Base-by-base conservation (phyloP, 2,113 vertebrate species). In the Callaeas wilsoni region DNA sequence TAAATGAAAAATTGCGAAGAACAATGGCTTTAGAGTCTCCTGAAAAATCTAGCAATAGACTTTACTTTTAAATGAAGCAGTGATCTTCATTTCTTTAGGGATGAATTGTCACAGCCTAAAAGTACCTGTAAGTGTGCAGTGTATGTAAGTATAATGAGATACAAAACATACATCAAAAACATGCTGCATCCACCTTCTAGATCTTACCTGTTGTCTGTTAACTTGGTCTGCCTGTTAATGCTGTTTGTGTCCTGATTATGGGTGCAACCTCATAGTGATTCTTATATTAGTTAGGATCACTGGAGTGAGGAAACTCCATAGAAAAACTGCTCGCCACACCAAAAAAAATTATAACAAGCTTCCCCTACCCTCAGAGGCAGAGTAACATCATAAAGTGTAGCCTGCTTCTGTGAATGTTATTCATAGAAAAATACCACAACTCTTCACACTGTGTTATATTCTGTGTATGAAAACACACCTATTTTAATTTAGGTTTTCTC, bases 401-500 rank as follows among this genome's bases (percentile, higher is more conserved):
- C 29, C 42, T 84, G 39, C 32, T 90, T 64, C 79, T 92, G 1
- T 63, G 16, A 42, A 35, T 77, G 23, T 50, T 77, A 60, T 52
- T 90, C 12, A 46, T 2, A 64, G 78, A 42, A 63, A 81, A 84
- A 56, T 65, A 55, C 22, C 57, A 30, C 64, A 84, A 6, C 52
- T 78, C 32, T 88, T 95, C 56, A 80, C 17, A 22, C 35, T 69
- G 6, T 60, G 12, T 80, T 84, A 22, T 60, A 47, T 68, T 68
- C 64, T 90, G 33, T 90, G 49, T 56, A 67, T 42, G 52, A 62
- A 91, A 86, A 80, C 46, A 26, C 50, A 55, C 7, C 25, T 83
- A 4, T 70, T 92, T 87, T 80, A 91, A 81, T 96, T 88, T 81
- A 60, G 69, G 71, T 94, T 88, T 67, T 91, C 56, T 93, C 33